Percentiles rank a stretch among this genome's conserved stretches.
These are phyloP conservation scores for Apodemus agrarius DNA, from an alignment of 2,797 vertebrate genomes.

Conservation along the genomic window DNA sequence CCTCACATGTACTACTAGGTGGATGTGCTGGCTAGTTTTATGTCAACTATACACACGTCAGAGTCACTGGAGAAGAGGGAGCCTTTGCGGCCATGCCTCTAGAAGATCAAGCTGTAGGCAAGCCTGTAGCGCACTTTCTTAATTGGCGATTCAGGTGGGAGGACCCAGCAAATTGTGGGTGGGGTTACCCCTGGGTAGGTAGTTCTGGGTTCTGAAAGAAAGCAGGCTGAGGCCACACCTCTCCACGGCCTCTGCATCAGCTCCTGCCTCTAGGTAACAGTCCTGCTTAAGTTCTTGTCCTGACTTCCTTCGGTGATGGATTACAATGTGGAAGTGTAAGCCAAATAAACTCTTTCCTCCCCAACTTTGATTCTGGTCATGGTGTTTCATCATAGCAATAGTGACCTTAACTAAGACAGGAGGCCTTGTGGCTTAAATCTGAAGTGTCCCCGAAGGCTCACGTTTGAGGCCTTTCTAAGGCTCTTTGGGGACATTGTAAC, in stretches of 20 bases:
- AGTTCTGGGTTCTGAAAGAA: not conserved
- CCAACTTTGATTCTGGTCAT: not conserved
- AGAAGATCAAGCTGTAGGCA: not conserved
- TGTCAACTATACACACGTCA: not conserved
- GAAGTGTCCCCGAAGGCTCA: not conserved
- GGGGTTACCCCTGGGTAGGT: not conserved
- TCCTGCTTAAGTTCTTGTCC: not conserved
- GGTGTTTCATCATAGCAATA: not conserved
- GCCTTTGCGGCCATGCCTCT: not conserved
- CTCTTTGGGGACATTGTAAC: not conserved
- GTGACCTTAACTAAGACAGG: not conserved
- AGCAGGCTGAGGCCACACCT: not conserved
- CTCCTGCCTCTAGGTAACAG: not conserved
- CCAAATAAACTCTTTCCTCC: not conserved
- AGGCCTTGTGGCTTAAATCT: not conserved
- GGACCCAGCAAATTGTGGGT: not conserved
- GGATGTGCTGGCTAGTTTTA: too few relatives aligned
- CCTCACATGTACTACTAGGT: not conserved
- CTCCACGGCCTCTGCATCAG: not conserved
- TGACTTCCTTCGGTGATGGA: not conserved
- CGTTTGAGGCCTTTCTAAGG: not conserved
- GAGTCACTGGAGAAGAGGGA: not conserved
- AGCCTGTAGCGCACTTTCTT: not conserved
- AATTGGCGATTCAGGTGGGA: not conserved
- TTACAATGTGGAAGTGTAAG: not conserved